These are phyloP conservation scores for Drosophila melanogaster DNA, from an alignment of 1,140 invertebrate species.

Conservation along the genomic window DNA sequence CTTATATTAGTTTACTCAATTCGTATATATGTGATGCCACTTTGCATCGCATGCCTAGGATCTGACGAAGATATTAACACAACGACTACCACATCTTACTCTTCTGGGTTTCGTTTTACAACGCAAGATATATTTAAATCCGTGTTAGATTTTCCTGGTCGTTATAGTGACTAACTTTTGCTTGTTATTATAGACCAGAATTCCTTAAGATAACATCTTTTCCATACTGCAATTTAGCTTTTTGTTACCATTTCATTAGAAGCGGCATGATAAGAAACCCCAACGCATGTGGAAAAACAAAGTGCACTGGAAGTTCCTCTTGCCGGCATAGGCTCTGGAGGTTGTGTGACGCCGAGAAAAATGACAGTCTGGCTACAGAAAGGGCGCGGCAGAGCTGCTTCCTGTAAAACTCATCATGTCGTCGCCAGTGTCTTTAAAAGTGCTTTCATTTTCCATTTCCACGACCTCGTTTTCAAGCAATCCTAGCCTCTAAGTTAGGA, in stretches of 20 bases:
- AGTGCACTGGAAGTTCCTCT: neutral
- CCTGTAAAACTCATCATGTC: slow-evolving; percentile 56
- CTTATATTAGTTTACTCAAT: slow-evolving; percentile 15
- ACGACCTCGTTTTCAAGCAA: slow-evolving; percentile 77
- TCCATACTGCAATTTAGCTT: no score
- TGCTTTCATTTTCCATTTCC: slow-evolving; percentile 84
- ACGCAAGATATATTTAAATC: no score
- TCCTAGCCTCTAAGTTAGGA: slow-evolving; percentile 26
- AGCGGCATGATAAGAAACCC: no score
- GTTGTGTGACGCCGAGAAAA: neutral
- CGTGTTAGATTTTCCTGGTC: no score
- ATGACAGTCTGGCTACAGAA: neutral
- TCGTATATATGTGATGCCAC: slow-evolving; percentile 2
- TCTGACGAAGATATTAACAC: neutral
- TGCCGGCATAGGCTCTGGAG: no score
- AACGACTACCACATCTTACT: neutral
- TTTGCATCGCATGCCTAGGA: slow-evolving; percentile 26
- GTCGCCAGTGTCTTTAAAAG: slow-evolving; percentile 58
- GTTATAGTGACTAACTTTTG: no score
- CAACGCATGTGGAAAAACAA: neutral
- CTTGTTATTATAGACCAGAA: no score
- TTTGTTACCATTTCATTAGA: no score
- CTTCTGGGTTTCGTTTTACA: slow-evolving; percentile 3
- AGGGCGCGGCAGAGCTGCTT: slow-evolving; percentile 4
- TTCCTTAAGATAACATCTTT: no score